Percentiles rank a stretch among this genome's conserved stretches.
phyloP scores from a whole-genome alignment of 2,888 invertebrate genomes.

The Calameuta filiformis region DNA sequence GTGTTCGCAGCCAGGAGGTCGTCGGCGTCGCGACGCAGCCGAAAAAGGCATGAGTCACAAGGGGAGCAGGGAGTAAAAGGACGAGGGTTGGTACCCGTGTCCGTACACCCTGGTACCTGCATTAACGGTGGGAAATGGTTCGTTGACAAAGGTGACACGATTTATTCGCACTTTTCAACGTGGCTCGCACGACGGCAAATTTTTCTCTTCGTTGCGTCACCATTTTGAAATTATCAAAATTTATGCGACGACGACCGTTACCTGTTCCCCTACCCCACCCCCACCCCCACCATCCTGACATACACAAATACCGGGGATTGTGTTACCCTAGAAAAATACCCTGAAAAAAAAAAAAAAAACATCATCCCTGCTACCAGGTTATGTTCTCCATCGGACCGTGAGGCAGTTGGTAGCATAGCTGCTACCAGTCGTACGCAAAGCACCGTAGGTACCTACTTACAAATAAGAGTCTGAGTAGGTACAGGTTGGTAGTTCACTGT shows the following conservation, averaged over 20 bases:
- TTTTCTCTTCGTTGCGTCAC: conserved; percentile 62
- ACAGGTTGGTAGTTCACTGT: not conserved
- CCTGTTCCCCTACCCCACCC: not conserved
- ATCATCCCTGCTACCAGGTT: not conserved
- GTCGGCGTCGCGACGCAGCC: not conserved
- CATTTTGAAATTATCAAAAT: conserved; percentile 63
- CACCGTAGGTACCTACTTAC: not conserved
- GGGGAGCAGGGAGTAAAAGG: not conserved
- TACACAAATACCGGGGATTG: not conserved
- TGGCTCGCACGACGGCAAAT: conserved; percentile 43
- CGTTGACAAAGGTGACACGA: conserved; percentile 61
- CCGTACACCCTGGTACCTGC: not conserved
- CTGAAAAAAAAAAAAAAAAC: too few species aligned
- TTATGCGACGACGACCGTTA: conserved; percentile 41
- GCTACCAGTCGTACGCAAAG: not conserved
- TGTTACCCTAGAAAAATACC: not conserved
- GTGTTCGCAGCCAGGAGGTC: not conserved
- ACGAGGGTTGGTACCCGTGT: not conserved
- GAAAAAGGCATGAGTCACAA: not conserved
- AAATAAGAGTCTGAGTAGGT: not conserved
- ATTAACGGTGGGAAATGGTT: not conserved
- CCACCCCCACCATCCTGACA: not conserved
- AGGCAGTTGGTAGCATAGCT: not conserved
- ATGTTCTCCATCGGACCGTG: not conserved
- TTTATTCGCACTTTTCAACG: conserved; percentile 63